A percentile compares a stretch with the other conserved stretches of the same genome.
Conservation (phyloP, 2,888 invertebrate genomes). For the Drosophila cracens region DNA sequence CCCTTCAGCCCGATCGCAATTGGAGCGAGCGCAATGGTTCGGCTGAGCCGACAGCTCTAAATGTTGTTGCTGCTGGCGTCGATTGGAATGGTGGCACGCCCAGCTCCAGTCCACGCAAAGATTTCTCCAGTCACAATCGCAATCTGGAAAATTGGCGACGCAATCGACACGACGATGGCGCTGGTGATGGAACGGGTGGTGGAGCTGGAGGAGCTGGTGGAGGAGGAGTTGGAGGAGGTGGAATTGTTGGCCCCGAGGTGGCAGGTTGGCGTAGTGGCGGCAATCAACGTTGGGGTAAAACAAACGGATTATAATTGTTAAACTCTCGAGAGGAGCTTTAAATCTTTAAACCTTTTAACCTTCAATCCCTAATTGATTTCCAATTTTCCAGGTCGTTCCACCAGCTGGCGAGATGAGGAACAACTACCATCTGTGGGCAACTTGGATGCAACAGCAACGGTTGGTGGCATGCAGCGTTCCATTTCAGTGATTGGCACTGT, state of each 20-base stretch:
- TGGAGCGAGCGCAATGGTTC: constrained; percentile 84
- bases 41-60: constrained; percentile 54
- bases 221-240: constrained; percentile 20
- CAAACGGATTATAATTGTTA: not conserved
- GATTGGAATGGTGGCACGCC: constrained; percentile 84
- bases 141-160: constrained; percentile 84
- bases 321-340: not conserved
- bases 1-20: constrained; percentile 77
- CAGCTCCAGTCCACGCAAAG: constrained; percentile 84
- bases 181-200: constrained; percentile 57
- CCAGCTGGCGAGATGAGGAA: constrained; percentile 85
- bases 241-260: constrained; percentile 41
- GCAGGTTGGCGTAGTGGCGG: constrained; percentile 73
- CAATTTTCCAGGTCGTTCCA: constrained; percentile 79
- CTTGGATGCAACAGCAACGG: constrained; percentile 35
- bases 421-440: constrained; percentile 27
- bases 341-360: not conserved
- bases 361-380: not conserved
- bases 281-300: constrained; percentile 81
- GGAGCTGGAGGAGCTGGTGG: constrained; percentile 21
- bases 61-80: constrained; percentile 18
- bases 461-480: constrained; percentile 71
- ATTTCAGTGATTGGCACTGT: constrained; percentile 77
- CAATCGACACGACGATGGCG: constrained; percentile 81
- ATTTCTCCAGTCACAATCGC: constrained; percentile 79